Evolutionary conservation across 2,797 vertebrate species (phyloP).

Genomic region (Gymnopithys bicolor): DNA sequence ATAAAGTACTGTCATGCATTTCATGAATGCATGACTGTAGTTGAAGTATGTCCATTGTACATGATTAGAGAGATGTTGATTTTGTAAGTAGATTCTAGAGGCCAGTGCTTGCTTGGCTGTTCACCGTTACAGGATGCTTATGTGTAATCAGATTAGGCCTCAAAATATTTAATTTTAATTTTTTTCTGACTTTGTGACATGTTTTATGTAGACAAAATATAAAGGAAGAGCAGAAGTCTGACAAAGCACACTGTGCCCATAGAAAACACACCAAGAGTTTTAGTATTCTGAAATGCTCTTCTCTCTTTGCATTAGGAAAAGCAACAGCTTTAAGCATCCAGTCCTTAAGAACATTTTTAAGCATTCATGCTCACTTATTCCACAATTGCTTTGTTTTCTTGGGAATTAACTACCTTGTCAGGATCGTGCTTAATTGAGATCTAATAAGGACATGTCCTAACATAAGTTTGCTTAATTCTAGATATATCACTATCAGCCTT

Average conservation of each 20-base stretch:
- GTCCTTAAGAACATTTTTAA: background rate
- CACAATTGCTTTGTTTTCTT: background rate
- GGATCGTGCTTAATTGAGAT: background rate
- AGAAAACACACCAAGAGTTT: background rate
- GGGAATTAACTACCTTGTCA: background rate
- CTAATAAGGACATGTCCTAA: background rate
- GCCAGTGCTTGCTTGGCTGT: background rate
- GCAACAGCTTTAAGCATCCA: background rate
- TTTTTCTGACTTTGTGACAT: background rate
- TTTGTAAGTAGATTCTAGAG: background rate
- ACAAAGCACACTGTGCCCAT: background rate
- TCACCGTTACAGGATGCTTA: background rate
- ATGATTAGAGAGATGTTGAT: background rate
- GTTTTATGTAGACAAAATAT: background rate
- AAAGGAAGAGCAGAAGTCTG: background rate
- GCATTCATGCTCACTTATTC: background rate
- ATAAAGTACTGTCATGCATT: background rate
- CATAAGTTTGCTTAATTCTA: background rate
- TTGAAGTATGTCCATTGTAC: background rate
- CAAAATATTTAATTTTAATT: background rate
- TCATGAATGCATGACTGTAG: background rate
- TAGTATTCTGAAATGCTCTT: background rate
- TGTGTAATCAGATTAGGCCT: background rate
- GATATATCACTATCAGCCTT: background rate
- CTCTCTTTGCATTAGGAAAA: background rate